Percentiles rank a stretch among this genome's conserved stretches.
Conservation (phyloP, 2,113 vertebrate genomes). For the Macaca nemestrina region DNA sequence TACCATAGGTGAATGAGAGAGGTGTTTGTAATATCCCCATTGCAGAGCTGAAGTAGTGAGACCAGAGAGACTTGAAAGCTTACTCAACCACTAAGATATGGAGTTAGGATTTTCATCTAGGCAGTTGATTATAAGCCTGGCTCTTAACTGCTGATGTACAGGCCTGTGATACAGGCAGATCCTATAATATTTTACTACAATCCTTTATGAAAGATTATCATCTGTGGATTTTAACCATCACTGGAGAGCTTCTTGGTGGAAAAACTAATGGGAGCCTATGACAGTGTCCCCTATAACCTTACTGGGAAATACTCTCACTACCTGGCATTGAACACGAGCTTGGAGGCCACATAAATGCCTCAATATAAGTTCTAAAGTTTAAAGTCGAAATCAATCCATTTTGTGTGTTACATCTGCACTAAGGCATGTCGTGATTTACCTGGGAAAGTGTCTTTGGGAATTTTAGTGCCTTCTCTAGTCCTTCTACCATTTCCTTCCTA, state of each 20-base stretch:
- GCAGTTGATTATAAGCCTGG: neutral
- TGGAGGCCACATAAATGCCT: neutral
- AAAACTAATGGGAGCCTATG: neutral
- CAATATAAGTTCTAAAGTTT: slow-evolving; percentile 20
- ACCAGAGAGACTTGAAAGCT: neutral
- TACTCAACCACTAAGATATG: neutral
- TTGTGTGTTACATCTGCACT: neutral
- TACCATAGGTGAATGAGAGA: neutral
- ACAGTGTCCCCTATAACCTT: neutral
- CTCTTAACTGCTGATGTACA: neutral
- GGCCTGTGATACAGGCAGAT: neutral
- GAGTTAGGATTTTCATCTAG: neutral
- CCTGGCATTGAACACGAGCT: neutral
- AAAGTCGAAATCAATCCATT: slow-evolving; percentile 15
- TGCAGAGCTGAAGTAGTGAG: neutral
- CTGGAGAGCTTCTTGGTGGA: neutral
- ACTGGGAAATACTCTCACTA: neutral
- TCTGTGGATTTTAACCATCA: neutral
- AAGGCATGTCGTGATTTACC: neutral
- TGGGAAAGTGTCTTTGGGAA: neutral
- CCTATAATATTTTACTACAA: neutral
- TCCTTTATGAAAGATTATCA: neutral
- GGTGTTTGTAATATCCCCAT: neutral
- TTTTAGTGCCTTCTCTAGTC: neutral
- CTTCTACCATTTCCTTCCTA: neutral